Conservation (phyloP, 2,797 vertebrate species). For the Schizopygopsis malacanthus region DNA sequence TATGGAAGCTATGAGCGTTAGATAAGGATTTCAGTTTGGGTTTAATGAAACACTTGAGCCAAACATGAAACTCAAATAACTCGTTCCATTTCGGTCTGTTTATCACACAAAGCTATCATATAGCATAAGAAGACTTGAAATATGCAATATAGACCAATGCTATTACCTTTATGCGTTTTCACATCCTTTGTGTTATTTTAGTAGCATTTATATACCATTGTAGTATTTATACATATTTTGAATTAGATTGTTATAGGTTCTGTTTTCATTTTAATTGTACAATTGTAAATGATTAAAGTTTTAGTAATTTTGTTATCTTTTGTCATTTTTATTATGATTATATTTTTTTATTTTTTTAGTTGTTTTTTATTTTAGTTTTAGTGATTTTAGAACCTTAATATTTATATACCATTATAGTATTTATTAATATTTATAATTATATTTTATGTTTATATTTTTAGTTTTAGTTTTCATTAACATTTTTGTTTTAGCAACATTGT, state of each 20-base stretch:
- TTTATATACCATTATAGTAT: background rate
- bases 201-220: background rate
- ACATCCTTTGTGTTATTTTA: background rate
- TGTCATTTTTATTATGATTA: background rate
- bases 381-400: background rate
- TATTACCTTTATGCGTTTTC: background rate
- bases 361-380: background rate
- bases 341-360: background rate
- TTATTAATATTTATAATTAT: background rate
- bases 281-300: background rate
- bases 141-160: background rate
- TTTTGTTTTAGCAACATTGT: background rate
- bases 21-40: constrained; percentile 26
- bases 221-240: background rate
- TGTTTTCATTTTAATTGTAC: background rate
- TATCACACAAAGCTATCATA: background rate
- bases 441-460: background rate
- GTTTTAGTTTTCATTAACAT: background rate
- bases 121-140: background rate
- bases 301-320: background rate
- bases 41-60: background rate
- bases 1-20: constrained; percentile 20
- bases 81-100: background rate
- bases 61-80: background rate
- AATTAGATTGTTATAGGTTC: background rate